These are phyloP conservation scores for Remorina albescens DNA, from an alignment of 2,797 vertebrate genomes.

Conservation along the genomic window DNA sequence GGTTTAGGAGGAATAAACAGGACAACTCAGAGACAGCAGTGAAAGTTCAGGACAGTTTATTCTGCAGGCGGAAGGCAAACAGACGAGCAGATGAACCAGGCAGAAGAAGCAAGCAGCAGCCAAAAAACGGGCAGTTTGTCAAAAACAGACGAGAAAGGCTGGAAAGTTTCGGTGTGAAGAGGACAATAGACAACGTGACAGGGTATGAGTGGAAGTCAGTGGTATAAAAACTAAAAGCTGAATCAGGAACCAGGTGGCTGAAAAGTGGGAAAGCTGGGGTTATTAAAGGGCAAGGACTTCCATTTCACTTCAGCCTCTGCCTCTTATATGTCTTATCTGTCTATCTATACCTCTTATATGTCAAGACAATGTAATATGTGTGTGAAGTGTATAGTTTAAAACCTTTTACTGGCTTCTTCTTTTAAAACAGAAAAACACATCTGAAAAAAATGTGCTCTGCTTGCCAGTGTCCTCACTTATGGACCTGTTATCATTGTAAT, in stretches of 20 bases:
- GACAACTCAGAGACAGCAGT: too few species aligned
- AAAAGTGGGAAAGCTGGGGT: neutral
- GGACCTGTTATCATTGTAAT: too few species aligned
- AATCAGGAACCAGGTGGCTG: neutral
- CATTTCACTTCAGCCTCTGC: neutral
- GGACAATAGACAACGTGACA: neutral
- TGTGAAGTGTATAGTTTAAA: neutral
- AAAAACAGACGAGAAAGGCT: neutral
- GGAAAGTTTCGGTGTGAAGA: neutral
- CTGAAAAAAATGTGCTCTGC: neutral
- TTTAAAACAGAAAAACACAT: neutral
- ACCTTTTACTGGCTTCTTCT: neutral
- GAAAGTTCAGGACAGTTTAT: neutral
- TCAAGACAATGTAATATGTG: too few species aligned
- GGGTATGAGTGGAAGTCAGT: neutral
- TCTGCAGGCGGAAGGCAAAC: neutral
- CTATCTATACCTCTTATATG: too few species aligned
- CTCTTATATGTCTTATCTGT: too few species aligned
- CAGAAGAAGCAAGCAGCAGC: neutral
- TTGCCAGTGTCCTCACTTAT: too few species aligned
- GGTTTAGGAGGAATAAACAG: neutral
- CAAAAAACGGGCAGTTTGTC: neutral
- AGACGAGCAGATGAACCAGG: neutral
- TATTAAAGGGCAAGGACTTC: neutral
- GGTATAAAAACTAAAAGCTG: neutral